Conservation (phyloP, 2,888 invertebrate species). For the Busseola fusca region DNA sequence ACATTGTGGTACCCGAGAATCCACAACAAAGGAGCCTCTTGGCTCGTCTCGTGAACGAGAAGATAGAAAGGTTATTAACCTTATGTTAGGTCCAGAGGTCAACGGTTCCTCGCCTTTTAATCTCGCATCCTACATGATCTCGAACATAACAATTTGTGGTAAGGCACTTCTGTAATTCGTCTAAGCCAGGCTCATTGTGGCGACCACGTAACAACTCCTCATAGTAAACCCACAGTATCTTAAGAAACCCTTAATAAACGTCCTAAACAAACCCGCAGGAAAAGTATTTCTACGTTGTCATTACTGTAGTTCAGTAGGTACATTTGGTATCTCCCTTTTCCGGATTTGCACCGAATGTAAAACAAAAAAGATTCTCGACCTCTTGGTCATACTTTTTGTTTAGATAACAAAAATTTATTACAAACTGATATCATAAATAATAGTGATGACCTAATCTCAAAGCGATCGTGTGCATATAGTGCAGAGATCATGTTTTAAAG, state of each 20-base stretch:
- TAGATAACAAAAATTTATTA: constrained; percentile 16
- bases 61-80: constrained; percentile 45
- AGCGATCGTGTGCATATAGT: constrained; percentile 19
- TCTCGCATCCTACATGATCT: constrained; percentile 18
- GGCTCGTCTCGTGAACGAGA: constrained; percentile 11
- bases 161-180: constrained; percentile 33
- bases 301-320: constrained; percentile 23
- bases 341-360: constrained; percentile 34
- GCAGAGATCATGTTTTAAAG: constrained; percentile 7
- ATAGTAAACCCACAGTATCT: constrained; percentile 19
- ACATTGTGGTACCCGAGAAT: constrained; percentile 18
- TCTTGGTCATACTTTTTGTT: constrained; percentile 30
- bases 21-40: constrained; percentile 19
- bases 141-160: constrained; percentile 31
- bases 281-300: constrained; percentile 6
- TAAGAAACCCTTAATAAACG: constrained; percentile 25
- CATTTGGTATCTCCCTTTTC: constrained; percentile 29
- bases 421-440: constrained; percentile 6
- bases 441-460: constrained; percentile 12
- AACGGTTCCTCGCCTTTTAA: constrained; percentile 30
- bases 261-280: constrained; percentile 32
- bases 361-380: constrained; percentile 30
- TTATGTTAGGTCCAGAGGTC: constrained; percentile 35
- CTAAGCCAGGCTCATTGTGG: constrained; percentile 27
- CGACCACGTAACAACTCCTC: constrained; percentile 33